Conservation (phyloP, 2,888 invertebrate species). For the Brenthis hecate region DNA sequence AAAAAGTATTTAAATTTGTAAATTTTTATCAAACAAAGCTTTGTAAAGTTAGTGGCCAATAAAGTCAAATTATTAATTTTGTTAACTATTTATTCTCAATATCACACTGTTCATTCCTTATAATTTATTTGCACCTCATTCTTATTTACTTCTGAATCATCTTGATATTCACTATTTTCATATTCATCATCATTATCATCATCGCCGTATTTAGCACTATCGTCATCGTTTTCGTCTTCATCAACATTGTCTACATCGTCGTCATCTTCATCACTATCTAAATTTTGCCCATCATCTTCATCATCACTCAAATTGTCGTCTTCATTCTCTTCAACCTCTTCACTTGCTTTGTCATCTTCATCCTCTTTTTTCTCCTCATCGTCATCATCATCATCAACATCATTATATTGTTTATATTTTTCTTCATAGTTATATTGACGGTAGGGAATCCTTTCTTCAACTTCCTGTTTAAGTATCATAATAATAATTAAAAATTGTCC, state of each 20-base stretch:
- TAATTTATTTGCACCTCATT: constrained; percentile 55
- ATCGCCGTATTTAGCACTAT: constrained; percentile 46
- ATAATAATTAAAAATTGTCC: constrained; percentile 3
- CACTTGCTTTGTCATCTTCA: constrained; percentile 45
- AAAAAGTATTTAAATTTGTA: too few species aligned
- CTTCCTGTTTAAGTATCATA: constrained; percentile 28
- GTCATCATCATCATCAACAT: constrained; percentile 48
- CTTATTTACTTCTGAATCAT: constrained; percentile 41
- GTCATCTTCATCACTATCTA: constrained; percentile 47
- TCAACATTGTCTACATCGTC: constrained; percentile 45
- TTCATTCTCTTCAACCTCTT: constrained; percentile 48
- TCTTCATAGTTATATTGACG: constrained; percentile 43
- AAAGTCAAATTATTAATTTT: constrained; percentile 39
- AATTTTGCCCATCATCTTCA: constrained; percentile 39
- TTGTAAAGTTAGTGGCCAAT: constrained; percentile 62
- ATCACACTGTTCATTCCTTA: constrained; percentile 48
- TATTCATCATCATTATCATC: constrained; percentile 43
- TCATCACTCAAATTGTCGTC: constrained; percentile 44
- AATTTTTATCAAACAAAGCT: constrained; percentile 19
- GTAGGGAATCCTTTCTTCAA: constrained; percentile 27
- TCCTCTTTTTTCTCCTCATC: constrained; percentile 49
- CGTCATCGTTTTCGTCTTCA: constrained; percentile 46
- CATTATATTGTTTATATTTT: constrained; percentile 45
- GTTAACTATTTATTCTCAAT: constrained; percentile 34
- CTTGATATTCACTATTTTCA: constrained; percentile 48